phyloP scores from a whole-genome alignment of 2,797 vertebrate species.

The Heliangelus exortis region DNA sequence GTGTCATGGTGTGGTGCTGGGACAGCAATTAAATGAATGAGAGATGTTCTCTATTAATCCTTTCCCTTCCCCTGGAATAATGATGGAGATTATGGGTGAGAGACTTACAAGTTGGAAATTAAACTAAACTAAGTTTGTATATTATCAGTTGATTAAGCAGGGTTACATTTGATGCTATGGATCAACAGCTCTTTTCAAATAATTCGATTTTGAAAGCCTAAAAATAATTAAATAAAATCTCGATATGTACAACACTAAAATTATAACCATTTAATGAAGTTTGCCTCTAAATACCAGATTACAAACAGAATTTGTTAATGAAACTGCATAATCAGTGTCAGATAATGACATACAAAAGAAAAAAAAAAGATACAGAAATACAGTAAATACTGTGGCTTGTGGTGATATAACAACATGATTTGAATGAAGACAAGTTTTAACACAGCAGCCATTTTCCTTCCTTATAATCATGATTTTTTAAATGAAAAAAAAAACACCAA shows the following conservation, averaged over 20 bases:
- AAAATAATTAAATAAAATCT: neutral
- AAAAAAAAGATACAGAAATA: neutral
- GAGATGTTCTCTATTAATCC: no score
- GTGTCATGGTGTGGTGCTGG: no score
- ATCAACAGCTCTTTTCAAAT: neutral
- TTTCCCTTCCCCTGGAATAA: no score
- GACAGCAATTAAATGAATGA: no score
- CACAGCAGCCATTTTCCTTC: constrained; percentile 27
- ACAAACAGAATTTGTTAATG: neutral
- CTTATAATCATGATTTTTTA: neutral
- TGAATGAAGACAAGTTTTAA: constrained; percentile 28
- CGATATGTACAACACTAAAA: neutral
- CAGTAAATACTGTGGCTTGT: neutral
- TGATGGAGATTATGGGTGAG: no score
- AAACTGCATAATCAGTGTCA: neutral
- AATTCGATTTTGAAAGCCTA: neutral
- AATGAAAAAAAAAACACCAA: constrained; percentile 57
- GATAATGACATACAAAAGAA: neutral
- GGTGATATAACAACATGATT: neutral
- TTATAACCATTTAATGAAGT: neutral
- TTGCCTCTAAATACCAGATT: neutral
- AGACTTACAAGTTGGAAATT: no score
- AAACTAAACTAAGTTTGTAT: neutral
- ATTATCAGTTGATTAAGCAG: neutral
- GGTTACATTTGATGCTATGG: neutral